phyloP scores from a whole-genome alignment of 2,113 vertebrate species.

The Odocoileus hemionus region DNA sequence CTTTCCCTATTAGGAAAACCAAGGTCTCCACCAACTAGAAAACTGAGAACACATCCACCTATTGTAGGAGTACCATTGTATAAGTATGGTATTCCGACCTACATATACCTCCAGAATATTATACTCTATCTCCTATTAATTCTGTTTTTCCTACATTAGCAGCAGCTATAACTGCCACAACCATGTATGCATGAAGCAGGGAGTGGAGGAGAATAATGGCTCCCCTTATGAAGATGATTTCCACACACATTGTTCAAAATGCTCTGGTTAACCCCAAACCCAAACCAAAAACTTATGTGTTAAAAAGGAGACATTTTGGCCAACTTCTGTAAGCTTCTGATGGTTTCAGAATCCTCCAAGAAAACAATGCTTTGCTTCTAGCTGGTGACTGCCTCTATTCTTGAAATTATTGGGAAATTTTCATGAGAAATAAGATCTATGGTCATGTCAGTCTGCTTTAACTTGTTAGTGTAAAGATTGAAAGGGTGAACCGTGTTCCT shows the following conservation, averaged over 20 bases:
- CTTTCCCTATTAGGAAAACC: neutral
- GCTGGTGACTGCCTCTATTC: neutral
- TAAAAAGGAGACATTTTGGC: neutral
- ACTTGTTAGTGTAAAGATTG: neutral
- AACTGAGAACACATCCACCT: neutral
- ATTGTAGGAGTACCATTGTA: neutral
- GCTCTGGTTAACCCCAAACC: neutral
- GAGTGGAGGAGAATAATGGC: neutral
- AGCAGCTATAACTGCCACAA: neutral
- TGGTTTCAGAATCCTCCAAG: neutral
- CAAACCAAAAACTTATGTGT: neutral
- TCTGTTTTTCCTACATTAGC: neutral
- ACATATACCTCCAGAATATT: neutral
- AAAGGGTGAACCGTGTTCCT: neutral
- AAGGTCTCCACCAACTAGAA: neutral
- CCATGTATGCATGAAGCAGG: neutral
- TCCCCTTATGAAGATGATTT: neutral
- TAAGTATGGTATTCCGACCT: neutral
- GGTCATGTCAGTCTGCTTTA: neutral
- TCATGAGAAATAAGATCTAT: neutral
- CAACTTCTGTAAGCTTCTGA: neutral
- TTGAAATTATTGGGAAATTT: neutral
- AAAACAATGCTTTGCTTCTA: neutral
- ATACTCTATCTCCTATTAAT: neutral
- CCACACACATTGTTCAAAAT: neutral